Conservation (phyloP, 2,797 vertebrate genomes). For the Phrynocephalus vlangalii region DNA sequence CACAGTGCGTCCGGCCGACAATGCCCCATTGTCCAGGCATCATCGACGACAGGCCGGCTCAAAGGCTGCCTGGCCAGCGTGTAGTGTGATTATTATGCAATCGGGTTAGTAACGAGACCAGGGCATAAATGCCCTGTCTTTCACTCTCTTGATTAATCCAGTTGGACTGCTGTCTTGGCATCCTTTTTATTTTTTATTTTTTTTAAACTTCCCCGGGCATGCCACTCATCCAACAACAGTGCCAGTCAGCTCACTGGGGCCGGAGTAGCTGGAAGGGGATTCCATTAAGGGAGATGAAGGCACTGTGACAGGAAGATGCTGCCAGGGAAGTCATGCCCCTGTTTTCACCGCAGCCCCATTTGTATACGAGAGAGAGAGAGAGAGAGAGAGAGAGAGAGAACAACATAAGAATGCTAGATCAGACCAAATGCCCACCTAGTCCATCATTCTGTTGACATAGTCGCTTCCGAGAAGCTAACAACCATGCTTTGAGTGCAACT, state of each 20-base stretch:
- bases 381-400: not conserved
- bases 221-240: not conserved
- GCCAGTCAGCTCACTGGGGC: not conserved
- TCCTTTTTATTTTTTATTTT: constrained; percentile 3
- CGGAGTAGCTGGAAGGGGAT: not conserved
- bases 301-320: not conserved
- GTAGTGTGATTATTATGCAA: constrained; percentile 62
- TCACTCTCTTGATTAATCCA: constrained; percentile 56
- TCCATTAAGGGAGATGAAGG: not conserved
- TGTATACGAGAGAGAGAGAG: not conserved
- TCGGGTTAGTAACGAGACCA: constrained; percentile 50
- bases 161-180: constrained; percentile 38
- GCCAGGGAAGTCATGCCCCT: not conserved
- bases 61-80: constrained; percentile 76
- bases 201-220: constrained; percentile 11
- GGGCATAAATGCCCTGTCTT: constrained; percentile 52
- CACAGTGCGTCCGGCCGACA: constrained; percentile 70
- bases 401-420: not conserved
- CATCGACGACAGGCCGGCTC: constrained; percentile 77
- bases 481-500: too few relatives aligned
- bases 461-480: too few relatives aligned
- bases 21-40: constrained; percentile 75
- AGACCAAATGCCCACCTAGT: too few relatives aligned
- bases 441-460: too few relatives aligned
- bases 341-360: not conserved